Evolutionary conservation across 2,797 vertebrate genomes (phyloP).

Genomic region (Ispidina picta): DNA sequence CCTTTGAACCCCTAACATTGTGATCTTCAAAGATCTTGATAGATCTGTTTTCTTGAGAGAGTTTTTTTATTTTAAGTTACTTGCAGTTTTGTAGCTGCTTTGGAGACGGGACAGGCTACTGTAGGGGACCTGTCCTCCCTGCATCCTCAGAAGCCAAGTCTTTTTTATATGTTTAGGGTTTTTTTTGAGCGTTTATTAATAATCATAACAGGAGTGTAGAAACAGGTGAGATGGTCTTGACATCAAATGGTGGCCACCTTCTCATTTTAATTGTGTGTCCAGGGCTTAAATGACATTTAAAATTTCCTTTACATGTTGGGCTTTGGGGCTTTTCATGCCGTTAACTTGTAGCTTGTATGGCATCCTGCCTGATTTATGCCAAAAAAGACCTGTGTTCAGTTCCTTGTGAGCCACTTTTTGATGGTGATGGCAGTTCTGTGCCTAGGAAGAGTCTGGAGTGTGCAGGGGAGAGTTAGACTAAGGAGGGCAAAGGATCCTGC

Average conservation of each 20-base stretch:
- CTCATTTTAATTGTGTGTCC: not conserved
- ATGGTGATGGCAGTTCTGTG: not conserved
- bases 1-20: too few relatives aligned
- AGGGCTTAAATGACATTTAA: not conserved
- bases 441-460: not conserved
- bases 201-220: not conserved
- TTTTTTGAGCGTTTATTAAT: not conserved
- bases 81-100: not conserved
- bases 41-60: not conserved
- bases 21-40: too few relatives aligned
- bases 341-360: not conserved
- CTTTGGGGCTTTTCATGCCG: not conserved
- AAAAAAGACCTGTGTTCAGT: not conserved
- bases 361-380: not conserved
- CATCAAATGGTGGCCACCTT: not conserved
- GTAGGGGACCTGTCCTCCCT: not conserved
- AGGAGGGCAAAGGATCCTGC: not conserved
- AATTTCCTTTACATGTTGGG: not conserved
- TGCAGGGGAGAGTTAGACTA: not conserved
- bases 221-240: not conserved
- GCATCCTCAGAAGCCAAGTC: not conserved
- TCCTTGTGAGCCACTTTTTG: not conserved
- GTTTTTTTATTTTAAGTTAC: not conserved
- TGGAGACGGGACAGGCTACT: not conserved
- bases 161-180: fast-evolving